Percentiles rank a stretch among this genome's conserved stretches.
Conservation (phyloP, 2,797 vertebrate genomes). For the Rhynchotus rufescens region DNA sequence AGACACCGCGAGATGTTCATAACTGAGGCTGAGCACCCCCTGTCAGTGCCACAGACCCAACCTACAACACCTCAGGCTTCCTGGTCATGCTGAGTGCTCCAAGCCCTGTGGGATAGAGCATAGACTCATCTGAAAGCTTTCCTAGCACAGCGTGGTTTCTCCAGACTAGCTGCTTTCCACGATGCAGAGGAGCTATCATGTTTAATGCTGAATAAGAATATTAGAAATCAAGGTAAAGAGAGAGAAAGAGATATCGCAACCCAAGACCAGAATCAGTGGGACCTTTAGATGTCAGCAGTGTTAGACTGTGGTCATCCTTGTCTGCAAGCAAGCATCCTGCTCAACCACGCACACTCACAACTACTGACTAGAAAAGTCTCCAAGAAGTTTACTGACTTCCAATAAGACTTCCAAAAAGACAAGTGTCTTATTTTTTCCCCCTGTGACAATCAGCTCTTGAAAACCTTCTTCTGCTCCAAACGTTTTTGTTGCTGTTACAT, state of each 20-base stretch:
- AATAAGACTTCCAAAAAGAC: neutral
- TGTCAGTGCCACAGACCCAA: neutral
- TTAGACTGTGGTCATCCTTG: neutral
- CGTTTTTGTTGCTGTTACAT: neutral
- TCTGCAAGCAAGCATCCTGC: neutral
- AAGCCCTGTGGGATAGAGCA: fast-evolving
- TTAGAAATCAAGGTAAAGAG: neutral
- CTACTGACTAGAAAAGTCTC: neutral
- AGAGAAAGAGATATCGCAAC: neutral
- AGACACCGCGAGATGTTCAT: neutral
- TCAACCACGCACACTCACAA: neutral
- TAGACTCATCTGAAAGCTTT: neutral
- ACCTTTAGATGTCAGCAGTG: neutral
- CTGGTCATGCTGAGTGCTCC: neutral
- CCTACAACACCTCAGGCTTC: neutral
- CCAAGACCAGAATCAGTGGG: neutral
- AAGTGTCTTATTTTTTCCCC: neutral
- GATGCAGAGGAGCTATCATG: neutral
- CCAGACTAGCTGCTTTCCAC: neutral
- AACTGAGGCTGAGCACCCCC: neutral
- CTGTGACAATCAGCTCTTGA: neutral
- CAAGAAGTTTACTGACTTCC: neutral
- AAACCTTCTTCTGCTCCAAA: neutral
- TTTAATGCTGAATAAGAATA: neutral
- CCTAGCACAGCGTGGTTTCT: neutral